Conservation (phyloP, 2,113 vertebrate genomes). For the Microcebus lehilahytsara region DNA sequence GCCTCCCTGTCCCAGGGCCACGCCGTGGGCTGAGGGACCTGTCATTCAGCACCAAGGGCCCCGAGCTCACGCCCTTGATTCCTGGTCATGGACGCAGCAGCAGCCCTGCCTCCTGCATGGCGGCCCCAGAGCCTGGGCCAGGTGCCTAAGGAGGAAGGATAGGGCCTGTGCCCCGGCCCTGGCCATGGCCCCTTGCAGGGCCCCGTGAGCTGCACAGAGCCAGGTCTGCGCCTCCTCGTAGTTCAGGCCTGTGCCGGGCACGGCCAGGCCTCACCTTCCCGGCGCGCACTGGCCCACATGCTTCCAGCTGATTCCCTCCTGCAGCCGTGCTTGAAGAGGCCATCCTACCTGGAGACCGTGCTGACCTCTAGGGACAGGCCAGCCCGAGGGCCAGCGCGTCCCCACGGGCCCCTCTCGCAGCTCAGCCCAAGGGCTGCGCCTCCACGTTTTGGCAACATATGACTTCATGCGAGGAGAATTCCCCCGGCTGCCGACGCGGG, state of each 20-base stretch:
- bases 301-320: background rate
- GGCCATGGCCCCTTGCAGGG: background rate
- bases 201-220: accelerated
- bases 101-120: background rate
- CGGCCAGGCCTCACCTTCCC: background rate
- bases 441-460: constrained; percentile 71
- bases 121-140: background rate
- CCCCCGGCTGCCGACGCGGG: constrained; percentile 71
- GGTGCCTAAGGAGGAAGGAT: background rate
- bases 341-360: background rate
- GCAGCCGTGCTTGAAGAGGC: background rate
- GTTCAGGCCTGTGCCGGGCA: too few relatives aligned
- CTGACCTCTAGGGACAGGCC: background rate
- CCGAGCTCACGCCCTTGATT: background rate
- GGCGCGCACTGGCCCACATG: accelerated
- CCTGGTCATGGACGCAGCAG: background rate
- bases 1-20: background rate
- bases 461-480: constrained; percentile 82
- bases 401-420: background rate
- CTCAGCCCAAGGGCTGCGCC: constrained; percentile 59
- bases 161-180: too few relatives aligned
- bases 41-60: background rate
- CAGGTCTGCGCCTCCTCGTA: accelerated
- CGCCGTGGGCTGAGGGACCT: background rate
- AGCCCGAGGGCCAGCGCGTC: background rate